Conservation (phyloP, 2,113 vertebrate genomes). For the Herpailurus yagouaroundi region DNA sequence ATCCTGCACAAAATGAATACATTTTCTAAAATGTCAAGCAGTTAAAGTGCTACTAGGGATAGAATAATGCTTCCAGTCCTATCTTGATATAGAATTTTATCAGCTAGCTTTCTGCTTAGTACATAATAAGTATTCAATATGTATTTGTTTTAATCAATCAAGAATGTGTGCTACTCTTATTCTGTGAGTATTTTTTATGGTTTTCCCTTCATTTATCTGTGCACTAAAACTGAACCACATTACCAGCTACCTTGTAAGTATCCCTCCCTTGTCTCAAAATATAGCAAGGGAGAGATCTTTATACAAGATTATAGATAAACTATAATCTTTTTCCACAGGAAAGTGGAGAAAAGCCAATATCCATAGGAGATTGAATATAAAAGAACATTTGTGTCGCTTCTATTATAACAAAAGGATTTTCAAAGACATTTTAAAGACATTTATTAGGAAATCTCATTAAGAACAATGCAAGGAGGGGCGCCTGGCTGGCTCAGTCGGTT, state of each 20-base stretch:
- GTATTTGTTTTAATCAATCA: neutral
- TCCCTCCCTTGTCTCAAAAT: neutral
- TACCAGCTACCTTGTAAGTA: neutral
- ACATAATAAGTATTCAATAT: neutral
- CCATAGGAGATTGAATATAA: neutral
- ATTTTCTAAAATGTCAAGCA: conserved; percentile 11
- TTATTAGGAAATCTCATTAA: neutral
- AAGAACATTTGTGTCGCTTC: conserved; percentile 12
- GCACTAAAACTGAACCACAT: neutral
- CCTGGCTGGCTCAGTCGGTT: no score
- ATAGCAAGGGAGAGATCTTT: neutral
- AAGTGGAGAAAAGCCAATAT: conserved; percentile 6
- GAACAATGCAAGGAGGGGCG: neutral
- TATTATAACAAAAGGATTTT: conserved; percentile 8
- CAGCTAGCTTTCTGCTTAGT: neutral
- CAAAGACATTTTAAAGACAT: neutral
- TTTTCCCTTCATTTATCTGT: neutral
- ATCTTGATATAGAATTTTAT: conserved; percentile 4
- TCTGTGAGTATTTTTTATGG: neutral
- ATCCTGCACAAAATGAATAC: neutral
- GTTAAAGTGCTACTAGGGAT: neutral
- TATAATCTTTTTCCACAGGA: neutral
- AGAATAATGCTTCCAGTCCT: neutral
- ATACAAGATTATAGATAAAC: neutral
- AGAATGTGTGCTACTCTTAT: neutral